phyloP scores from a whole-genome alignment of 2,113 vertebrate genomes.

The Pelecanus crispus region DNA sequence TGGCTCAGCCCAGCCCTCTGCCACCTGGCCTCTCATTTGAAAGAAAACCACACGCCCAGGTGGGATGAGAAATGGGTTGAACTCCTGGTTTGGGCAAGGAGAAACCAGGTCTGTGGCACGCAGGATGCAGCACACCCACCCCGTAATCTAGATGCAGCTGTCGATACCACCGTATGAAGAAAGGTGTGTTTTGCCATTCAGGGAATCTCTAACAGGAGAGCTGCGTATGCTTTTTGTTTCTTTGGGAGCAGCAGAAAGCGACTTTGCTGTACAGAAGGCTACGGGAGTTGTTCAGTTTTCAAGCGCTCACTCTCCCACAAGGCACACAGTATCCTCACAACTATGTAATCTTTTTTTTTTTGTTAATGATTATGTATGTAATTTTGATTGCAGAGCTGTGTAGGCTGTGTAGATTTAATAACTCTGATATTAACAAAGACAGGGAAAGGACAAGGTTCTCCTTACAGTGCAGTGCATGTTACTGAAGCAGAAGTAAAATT shows the following conservation, averaged over 20 bases:
- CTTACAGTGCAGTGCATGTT: not conserved
- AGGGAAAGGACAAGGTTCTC: not conserved
- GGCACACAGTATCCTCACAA: not conserved
- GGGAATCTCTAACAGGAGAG: not conserved
- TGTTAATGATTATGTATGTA: not conserved
- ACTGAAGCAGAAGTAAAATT: conserved; percentile 19
- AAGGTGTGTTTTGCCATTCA: not conserved
- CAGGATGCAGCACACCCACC: not conserved
- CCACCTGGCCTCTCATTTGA: not conserved
- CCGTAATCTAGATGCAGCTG: not conserved
- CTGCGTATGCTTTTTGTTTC: not conserved
- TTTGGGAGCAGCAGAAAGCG: not conserved
- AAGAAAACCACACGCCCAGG: accelerated
- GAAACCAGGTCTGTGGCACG: not conserved
- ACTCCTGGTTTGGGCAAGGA: not conserved
- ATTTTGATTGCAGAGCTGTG: not conserved
- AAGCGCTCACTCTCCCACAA: not conserved
- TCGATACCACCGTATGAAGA: not conserved
- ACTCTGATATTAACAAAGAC: not conserved
- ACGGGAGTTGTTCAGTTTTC: not conserved
- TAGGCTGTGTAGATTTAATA: not conserved
- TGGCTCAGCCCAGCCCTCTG: not conserved
- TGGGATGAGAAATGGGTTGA: not conserved
- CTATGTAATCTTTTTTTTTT: not conserved
- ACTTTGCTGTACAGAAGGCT: not conserved